Evolutionary conservation across 2,113 vertebrate genomes (phyloP).

Genomic region (Cercocebus atys): DNA sequence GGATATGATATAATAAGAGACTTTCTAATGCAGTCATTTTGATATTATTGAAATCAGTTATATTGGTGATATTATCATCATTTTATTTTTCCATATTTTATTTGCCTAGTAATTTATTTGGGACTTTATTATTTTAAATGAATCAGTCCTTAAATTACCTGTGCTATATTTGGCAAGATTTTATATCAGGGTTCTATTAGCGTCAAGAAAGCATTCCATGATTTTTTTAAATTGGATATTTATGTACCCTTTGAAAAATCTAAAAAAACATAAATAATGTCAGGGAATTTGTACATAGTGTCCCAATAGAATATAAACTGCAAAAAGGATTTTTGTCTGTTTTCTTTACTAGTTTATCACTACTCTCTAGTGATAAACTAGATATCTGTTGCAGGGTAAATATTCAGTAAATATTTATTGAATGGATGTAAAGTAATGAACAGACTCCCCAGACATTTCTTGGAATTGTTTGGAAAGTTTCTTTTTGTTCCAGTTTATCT

Average conservation of each 20-base stretch:
- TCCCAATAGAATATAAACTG: neutral
- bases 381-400: neutral
- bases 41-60: neutral
- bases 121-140: neutral
- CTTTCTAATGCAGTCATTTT: neutral
- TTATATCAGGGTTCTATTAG: neutral
- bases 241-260: neutral
- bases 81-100: neutral
- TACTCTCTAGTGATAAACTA: neutral
- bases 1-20: neutral
- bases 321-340: neutral
- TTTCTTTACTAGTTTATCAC: neutral
- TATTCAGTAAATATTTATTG: neutral
- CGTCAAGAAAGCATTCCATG: neutral
- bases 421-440: neutral
- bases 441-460: neutral
- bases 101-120: neutral
- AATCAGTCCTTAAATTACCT: neutral
- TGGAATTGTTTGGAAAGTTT: neutral
- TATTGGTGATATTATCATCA: neutral
- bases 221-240: neutral
- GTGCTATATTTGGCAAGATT: conserved; percentile 13
- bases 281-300: neutral
- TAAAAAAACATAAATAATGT: neutral
- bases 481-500: neutral